A percentile compares a stretch with the other conserved stretches of the same genome.
Conservation (phyloP, 2,113 vertebrate species). For the Lepisosteus oculatus region DNA sequence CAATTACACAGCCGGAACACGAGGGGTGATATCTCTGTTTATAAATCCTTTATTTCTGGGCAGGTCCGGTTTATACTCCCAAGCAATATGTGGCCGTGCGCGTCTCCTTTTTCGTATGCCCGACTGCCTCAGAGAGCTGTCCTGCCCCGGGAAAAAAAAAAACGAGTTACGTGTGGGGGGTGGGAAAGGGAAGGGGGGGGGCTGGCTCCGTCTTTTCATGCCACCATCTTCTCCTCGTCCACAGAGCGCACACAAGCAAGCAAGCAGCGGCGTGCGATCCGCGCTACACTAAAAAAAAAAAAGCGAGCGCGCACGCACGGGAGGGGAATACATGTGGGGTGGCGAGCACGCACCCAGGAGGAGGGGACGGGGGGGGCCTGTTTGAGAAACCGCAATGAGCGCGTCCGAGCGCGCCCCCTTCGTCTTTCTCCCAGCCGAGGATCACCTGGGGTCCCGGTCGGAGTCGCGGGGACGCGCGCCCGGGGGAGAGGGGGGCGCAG, state of each 20-base stretch:
- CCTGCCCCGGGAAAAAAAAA: background rate
- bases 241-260: conserved; percentile 18
- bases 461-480: conserved; percentile 1
- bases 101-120: conserved; percentile 23
- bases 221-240: conserved; percentile 52
- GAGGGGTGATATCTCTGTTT: conserved; percentile 23
- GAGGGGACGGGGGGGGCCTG: conserved; percentile 23
- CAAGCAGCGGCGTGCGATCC: conserved; percentile 18
- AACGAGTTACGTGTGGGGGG: too few species aligned
- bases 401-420: conserved; percentile 19
- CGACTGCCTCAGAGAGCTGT: conserved; percentile 2
- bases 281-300: conserved; percentile 13
- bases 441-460: conserved; percentile 11
- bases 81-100: conserved; percentile 44
- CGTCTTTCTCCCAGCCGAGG: background rate
- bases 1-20: conserved; percentile 52
- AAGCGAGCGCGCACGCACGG: conserved; percentile 37
- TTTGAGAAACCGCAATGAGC: conserved; percentile 33
- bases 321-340: conserved; percentile 28
- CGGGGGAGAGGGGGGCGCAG: too few species aligned
- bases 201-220: conserved; percentile 19
- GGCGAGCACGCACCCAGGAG: conserved; percentile 37
- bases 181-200: background rate
- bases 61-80: conserved; percentile 40
- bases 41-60: conserved; percentile 36